Evolutionary conservation across 37 sponge, comb jelly and placozoan species (phyloP), one percentile per base, ranked within the genome.

Genomic region (Hexactinellida sp.): DNA sequence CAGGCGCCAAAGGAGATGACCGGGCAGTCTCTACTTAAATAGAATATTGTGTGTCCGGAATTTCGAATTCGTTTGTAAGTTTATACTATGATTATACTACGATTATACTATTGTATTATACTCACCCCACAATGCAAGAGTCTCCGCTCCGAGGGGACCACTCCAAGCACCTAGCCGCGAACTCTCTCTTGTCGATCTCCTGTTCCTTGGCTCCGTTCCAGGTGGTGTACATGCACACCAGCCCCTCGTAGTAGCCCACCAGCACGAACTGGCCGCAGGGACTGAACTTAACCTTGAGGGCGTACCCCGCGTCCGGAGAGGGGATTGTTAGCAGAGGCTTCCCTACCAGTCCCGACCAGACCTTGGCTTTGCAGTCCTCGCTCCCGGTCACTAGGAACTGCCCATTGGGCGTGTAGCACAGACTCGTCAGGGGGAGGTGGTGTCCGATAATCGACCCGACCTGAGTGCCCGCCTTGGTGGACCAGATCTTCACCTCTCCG

Each of bases 401-500:
- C 3, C 94, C 97, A 55, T 89, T 90, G 16, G 88, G 88, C 37
- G 93, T 91, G 88, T 90, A 96, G 47, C 91, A 38, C 16, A 96
- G 54, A 36, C 84, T 71, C 35, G 86, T 92, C 25, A 93, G 88
- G 24, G 96, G 94, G n/a, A 36, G 87, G 82, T 76, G 54, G 85
- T 95, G 96, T 16, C 96, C 96, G 0, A 32, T 47, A n/a, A 95
- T 85, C 38, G 82, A 90, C 1, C 96, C 96, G 28, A 95, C 85
- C 13, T 90, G 84, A 37, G 86, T 35, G 0, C 94, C 97, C 23
- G 90, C 88, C 83, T 85, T 89, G 0, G 89, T 86, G 38, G 92
- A 89, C 94, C 94, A 96, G 24, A 96, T 41, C 85, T 88, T 92
- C 36, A 96, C 93, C 55, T 96, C 93, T 5, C 97, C 94, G 86